These are phyloP conservation scores for Plumapathes pennacea DNA, from an alignment of 92 coral and sea anemone species.

Conservation along the genomic window DNA sequence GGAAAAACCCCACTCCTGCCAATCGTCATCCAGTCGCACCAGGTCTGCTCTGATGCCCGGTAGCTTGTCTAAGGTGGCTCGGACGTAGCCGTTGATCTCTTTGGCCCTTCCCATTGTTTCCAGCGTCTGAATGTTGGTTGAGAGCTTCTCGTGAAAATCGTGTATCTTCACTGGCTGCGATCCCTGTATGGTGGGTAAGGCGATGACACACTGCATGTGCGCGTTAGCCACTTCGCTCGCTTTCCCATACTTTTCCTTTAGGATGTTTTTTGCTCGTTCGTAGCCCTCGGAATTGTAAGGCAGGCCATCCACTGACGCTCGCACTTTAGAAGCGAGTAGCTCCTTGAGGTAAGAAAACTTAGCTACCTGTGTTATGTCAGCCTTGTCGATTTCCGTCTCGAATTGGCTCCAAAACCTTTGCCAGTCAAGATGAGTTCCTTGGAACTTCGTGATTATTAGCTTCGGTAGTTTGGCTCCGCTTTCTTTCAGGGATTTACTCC, in stretches of 20 bases:
- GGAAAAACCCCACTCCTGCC: slow-evolving; percentile 51
- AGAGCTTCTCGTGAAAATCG: slow-evolving; percentile 31
- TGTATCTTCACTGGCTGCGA: slow-evolving; percentile 21
- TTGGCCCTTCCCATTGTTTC: slow-evolving; percentile 45
- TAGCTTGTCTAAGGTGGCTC: slow-evolving; percentile 16
- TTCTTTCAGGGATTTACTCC: background rate
- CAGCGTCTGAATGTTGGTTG: slow-evolving; percentile 11
- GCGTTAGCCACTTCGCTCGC: slow-evolving; percentile 55
- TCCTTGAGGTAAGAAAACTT: slow-evolving; percentile 40
- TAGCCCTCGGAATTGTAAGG: slow-evolving; percentile 25
- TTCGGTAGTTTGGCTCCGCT: slow-evolving; percentile 17
- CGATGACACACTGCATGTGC: slow-evolving; percentile 37
- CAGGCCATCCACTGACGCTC: slow-evolving; percentile 24
- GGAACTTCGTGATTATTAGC: slow-evolving; percentile 31
- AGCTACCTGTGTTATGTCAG: slow-evolving; percentile 23
- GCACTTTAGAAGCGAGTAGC: slow-evolving; percentile 16
- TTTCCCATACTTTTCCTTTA: slow-evolving; percentile 41
- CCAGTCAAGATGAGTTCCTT: slow-evolving; percentile 39
- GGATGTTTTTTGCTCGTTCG: slow-evolving; percentile 11
- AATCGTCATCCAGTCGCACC: slow-evolving; percentile 46
- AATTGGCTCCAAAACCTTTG: slow-evolving; percentile 38
- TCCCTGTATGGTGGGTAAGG: slow-evolving; percentile 22
- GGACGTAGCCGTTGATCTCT: slow-evolving; percentile 8
- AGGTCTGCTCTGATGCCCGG: slow-evolving; percentile 48
- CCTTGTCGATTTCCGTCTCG: slow-evolving; percentile 36